These are phyloP conservation scores for Danio aesculapii DNA, from an alignment of 2,797 vertebrate genomes.

Conservation along the genomic window DNA sequence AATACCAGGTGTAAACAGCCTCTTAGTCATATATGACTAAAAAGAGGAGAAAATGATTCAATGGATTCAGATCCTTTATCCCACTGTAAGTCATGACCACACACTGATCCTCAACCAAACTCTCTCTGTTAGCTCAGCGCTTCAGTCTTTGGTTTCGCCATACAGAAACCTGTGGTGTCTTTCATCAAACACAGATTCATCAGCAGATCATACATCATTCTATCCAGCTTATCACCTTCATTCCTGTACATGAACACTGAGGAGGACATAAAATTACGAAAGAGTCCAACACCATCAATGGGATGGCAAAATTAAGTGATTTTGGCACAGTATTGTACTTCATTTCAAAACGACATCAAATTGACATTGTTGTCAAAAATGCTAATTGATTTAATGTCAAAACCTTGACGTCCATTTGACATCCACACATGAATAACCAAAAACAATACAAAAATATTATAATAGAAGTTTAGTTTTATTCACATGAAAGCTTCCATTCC, in stretches of 20 bases:
- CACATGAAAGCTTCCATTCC: too few species aligned
- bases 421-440: too few species aligned
- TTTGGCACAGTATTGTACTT: too few species aligned
- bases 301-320: too few species aligned
- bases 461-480: too few species aligned
- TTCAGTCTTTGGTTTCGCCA: slow-evolving; percentile 17
- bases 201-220: background rate
- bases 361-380: too few species aligned
- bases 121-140: slow-evolving; percentile 10
- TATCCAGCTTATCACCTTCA: background rate
- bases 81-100: background rate
- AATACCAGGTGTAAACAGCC: too few species aligned
- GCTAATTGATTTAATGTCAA: too few species aligned
- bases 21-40: slow-evolving; percentile 5
- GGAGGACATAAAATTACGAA: background rate
- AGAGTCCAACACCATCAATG: too few species aligned
- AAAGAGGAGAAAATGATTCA: background rate
- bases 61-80: slow-evolving; percentile 39
- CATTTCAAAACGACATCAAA: too few species aligned
- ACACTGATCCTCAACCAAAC: slow-evolving; percentile 18
- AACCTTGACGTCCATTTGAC: too few species aligned
- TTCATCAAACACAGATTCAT: slow-evolving; percentile 9
- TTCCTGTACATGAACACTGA: background rate
- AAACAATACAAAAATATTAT: too few species aligned
- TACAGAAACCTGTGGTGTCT: background rate